A percentile compares a stretch with the other conserved stretches of the same genome.
Conservation (phyloP, 2,113 vertebrate species). For the Heterocephalus glaber region DNA sequence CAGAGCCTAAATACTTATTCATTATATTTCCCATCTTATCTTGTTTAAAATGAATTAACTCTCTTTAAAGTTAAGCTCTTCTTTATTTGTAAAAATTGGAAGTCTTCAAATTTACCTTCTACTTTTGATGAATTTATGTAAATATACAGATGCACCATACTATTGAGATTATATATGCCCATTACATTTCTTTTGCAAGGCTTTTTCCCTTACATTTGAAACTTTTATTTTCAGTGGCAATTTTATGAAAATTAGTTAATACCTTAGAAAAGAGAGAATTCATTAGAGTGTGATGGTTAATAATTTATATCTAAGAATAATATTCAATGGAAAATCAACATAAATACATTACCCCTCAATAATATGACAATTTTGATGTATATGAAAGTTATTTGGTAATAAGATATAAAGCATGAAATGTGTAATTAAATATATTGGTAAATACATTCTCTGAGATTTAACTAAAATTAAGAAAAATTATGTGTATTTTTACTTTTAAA, state of each 20-base stretch:
- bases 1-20: not conserved
- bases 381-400: not conserved
- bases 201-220: too few relatives aligned
- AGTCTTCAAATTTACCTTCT: not conserved
- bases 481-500: not conserved
- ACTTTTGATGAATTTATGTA: not conserved
- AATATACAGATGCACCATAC: not conserved
- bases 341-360: not conserved
- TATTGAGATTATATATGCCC: not conserved
- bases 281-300: not conserved
- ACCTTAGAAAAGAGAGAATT: not conserved
- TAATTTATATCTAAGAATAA: not conserved
- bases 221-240: not conserved
- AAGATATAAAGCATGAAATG: not conserved
- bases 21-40: not conserved
- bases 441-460: not conserved
- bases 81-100: not conserved
- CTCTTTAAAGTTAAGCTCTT: not conserved
- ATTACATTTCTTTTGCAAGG: not conserved
- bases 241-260: not conserved
- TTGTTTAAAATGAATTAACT: not conserved
- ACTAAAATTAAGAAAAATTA: not conserved
- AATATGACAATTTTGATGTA: not conserved
- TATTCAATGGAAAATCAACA: not conserved
- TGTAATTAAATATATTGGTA: not conserved